These are phyloP conservation scores for Falco cherrug DNA, from an alignment of 2,797 vertebrate species.

Conservation along the genomic window DNA sequence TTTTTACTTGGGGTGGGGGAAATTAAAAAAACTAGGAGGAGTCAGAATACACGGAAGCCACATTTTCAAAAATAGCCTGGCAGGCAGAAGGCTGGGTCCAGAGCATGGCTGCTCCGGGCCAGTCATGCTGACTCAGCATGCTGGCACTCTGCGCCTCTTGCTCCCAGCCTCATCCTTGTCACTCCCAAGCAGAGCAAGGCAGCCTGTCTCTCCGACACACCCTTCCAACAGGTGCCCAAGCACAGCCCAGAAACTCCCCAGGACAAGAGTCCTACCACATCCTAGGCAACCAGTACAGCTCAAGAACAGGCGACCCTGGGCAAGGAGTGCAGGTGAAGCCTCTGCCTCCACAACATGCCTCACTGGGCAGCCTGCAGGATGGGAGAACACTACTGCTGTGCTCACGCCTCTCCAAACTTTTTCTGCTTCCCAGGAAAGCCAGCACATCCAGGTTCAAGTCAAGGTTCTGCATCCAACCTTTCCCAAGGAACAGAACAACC, in stretches of 20 bases:
- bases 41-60: conserved; percentile 66
- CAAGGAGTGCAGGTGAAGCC: neutral
- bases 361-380: rapidly evolving
- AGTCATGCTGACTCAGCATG: conserved; percentile 85
- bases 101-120: conserved; percentile 63
- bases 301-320: neutral
- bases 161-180: conserved; percentile 2
- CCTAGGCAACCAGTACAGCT: rapidly evolving
- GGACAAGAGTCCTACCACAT: neutral
- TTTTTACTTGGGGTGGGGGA: neutral
- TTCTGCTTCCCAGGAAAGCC: neutral
- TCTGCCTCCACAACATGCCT: neutral
- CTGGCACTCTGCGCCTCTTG: neutral
- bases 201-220: rapidly evolving
- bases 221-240: neutral
- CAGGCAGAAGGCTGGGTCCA: conserved; percentile 62
- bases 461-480: neutral
- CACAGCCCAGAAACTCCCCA: neutral
- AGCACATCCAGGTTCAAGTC: neutral
- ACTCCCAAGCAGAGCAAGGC: neutral
- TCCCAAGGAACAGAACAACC: neutral
- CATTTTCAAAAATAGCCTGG: conserved; percentile 78
- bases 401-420: neutral
- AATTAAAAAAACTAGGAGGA: conserved; percentile 62
- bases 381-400: rapidly evolving